Percentiles rank a stretch among this genome's conserved stretches.
These are phyloP conservation scores for Leptopilina drosophilae DNA, from an alignment of 2,888 invertebrate species.

Conservation along the genomic window DNA sequence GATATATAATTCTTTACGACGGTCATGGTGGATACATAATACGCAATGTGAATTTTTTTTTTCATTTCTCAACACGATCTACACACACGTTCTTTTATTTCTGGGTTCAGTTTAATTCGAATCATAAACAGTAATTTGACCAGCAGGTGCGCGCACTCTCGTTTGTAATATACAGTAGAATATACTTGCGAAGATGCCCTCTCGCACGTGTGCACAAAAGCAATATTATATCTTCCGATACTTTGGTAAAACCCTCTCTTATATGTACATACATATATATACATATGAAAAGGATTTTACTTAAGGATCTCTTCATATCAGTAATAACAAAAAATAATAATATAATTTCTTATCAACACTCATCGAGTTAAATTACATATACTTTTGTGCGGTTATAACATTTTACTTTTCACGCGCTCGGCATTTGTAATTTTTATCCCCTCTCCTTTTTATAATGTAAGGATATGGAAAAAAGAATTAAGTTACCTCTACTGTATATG, in stretches of 20 bases:
- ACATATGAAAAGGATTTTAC: neutral
- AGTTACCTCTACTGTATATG: too few species aligned
- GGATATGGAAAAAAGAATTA: too few species aligned
- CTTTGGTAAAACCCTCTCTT: neutral
- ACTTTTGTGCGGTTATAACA: neutral
- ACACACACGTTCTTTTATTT: constrained; percentile 14
- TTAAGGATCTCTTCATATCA: neutral
- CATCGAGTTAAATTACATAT: neutral
- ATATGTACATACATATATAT: neutral
- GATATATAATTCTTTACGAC: constrained; percentile 19
- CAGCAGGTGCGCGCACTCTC: constrained; percentile 56
- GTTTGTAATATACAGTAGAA: neutral
- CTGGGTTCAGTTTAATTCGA: constrained; percentile 55
- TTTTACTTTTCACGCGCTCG: neutral
- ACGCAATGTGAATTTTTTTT: neutral
- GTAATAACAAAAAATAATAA: neutral
- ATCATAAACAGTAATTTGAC: constrained; percentile 62
- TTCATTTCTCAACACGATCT: constrained; percentile 43
- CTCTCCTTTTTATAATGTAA: too few species aligned
- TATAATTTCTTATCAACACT: neutral
- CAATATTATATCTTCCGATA: constrained; percentile 12
- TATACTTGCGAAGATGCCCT: neutral
- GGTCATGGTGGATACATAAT: neutral
- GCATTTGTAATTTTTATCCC: neutral
- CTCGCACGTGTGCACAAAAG: constrained; percentile 15